Conservation (phyloP, 2,888 invertebrate species). For the Campoplex nolae region DNA sequence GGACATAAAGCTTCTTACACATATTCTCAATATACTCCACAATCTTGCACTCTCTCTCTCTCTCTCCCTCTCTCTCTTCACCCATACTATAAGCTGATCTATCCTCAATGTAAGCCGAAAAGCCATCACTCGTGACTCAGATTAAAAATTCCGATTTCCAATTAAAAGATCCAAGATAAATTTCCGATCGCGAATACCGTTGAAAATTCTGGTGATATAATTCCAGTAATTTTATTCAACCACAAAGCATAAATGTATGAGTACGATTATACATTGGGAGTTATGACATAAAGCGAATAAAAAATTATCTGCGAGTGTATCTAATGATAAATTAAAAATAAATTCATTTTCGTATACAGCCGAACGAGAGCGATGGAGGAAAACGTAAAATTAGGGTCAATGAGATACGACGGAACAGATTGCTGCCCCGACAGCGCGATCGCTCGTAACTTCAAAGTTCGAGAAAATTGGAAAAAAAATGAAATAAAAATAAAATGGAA, state of each 20-base stretch:
- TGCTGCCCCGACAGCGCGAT: constrained; percentile 31
- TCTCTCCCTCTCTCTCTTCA: constrained; percentile 11
- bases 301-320: not conserved
- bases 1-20: constrained; percentile 51
- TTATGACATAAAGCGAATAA: not conserved
- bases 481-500: constrained; percentile 11
- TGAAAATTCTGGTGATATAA: constrained; percentile 8
- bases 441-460: constrained; percentile 47
- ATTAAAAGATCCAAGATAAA: constrained; percentile 75
- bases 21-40: not conserved
- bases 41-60: not conserved
- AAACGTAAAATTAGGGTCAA: not conserved
- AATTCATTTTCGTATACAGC: not conserved
- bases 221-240: not conserved
- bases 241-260: not conserved
- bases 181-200: not conserved
- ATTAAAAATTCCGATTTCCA: constrained; percentile 28
- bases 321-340: not conserved
- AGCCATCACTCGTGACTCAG: constrained; percentile 25
- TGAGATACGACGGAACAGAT: constrained; percentile 47
- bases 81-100: constrained; percentile 6
- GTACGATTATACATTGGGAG: not conserved
- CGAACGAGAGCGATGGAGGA: not conserved
- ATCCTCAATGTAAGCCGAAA: constrained; percentile 50
- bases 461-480: constrained; percentile 27